A percentile compares a stretch with the other conserved stretches of the same genome.
Conservation (phyloP, 2,888 invertebrate species). For the Macrophya alboannulata region DNA sequence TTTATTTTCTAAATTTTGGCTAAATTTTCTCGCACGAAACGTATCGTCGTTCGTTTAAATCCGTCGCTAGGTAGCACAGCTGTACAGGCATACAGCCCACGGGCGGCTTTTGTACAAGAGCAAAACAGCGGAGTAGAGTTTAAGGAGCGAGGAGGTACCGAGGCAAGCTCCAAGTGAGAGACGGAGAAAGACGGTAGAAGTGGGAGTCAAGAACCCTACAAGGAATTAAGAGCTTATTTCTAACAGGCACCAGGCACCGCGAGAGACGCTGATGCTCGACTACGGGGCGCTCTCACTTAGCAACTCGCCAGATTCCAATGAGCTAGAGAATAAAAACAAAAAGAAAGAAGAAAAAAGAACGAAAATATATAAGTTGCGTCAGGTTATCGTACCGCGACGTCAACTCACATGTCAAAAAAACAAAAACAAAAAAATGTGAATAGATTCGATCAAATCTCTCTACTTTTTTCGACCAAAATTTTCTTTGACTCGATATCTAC, state of each 20-base stretch:
- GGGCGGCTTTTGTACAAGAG: conserved; percentile 66
- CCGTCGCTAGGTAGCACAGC: conserved; percentile 65
- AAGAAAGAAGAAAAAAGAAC: neutral
- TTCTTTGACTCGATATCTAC: neutral
- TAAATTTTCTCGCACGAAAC: neutral
- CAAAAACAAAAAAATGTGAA: too few relatives aligned
- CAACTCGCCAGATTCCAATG: conserved; percentile 53
- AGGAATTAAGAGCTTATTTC: conserved; percentile 78
- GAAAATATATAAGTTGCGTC: conserved; percentile 19
- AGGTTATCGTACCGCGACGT: neutral
- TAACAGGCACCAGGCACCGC: conserved; percentile 70
- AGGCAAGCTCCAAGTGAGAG: conserved; percentile 58
- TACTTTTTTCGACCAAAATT: neutral
- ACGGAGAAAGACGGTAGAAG: conserved; percentile 64
- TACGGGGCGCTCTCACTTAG: conserved; percentile 48
- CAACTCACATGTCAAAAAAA: neutral
- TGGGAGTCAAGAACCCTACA: conserved; percentile 75
- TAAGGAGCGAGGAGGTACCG: conserved; percentile 61
- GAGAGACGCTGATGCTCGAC: conserved; percentile 30
- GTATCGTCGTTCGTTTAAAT: conserved; percentile 58
- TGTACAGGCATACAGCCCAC: conserved; percentile 68
- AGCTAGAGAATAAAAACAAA: conserved; percentile 45
- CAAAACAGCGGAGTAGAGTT: conserved; percentile 64
- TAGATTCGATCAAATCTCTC: too few relatives aligned
- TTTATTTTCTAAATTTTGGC: neutral